Evolutionary conservation across 2,797 vertebrate genomes (phyloP).

Genomic region (Luscinia luscinia): DNA sequence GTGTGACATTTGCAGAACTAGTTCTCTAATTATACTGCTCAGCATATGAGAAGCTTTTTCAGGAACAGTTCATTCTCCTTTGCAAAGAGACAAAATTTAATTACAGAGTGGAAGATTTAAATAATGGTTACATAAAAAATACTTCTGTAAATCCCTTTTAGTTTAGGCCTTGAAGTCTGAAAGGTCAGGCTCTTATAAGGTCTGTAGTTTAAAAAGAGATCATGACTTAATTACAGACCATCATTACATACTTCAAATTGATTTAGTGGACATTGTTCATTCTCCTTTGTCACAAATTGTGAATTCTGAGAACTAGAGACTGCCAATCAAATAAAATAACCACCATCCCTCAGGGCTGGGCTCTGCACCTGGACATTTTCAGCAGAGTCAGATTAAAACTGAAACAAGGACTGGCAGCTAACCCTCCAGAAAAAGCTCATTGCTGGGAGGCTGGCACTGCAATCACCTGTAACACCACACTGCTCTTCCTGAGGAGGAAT

Average conservation of each 20-base stretch:
- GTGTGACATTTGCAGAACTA: slow-evolving; percentile 50
- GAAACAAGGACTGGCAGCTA: neutral
- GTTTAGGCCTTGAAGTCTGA: slow-evolving; percentile 2
- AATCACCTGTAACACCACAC: accelerated
- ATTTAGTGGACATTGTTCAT: neutral
- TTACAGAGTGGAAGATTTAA: slow-evolving; percentile 42
- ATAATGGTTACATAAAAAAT: slow-evolving; percentile 36
- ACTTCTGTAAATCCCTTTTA: slow-evolving; percentile 24
- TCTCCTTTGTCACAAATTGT: neutral
- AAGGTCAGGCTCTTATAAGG: neutral
- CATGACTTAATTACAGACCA: neutral
- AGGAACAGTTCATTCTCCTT: slow-evolving; percentile 53
- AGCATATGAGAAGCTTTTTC: slow-evolving; percentile 42
- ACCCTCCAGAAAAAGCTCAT: neutral
- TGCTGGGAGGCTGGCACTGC: neutral
- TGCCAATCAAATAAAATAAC: neutral
- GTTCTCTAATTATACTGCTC: slow-evolving; percentile 47
- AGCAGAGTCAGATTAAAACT: neutral
- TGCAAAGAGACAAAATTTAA: slow-evolving; percentile 52
- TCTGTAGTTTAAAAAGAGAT: neutral
- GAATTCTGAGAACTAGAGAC: neutral
- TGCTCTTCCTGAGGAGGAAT: neutral
- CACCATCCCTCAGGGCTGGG: neutral
- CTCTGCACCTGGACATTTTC: neutral
- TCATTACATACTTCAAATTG: neutral